Base-by-base conservation (phyloP, 2,113 vertebrate species). In the Xiphophorus couchianus region DNA sequence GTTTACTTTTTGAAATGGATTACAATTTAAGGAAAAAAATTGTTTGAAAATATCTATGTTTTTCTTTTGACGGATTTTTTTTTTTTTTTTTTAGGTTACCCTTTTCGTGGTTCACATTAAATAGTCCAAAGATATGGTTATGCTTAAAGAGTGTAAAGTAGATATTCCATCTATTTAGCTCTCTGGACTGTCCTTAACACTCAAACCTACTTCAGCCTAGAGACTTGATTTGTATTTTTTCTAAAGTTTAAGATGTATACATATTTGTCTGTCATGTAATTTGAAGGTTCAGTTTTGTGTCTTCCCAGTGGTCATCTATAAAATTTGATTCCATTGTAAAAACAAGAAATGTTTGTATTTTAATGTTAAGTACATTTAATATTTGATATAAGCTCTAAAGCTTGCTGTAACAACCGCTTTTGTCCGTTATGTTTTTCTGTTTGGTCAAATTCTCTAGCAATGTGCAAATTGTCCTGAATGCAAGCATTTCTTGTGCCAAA, bases 91-190 rank as follows among this genome's bases (percentile, higher is more conserved):
- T 86, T 83, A 74, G 61, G 81, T 82, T 66, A 37, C 71, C 67
- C 69, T 28, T 35, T 0, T 84, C 81, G 74, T 28, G 33, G 28
- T 83, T 74, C 1, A 66, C 27, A 62, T 70, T 77, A 33, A 75
- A 39, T 76, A 78, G 76, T 76, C 88, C 84, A 88, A 93, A 85
- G 83, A 88, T 70, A 85, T 54, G 48, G 29, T 64, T 22, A 58
- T 82, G 72, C 54, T 78, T 81, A 79, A 78, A 80, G 80, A 76
- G 66, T 75, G 68, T 83, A 67, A 81, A 77, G 69, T 89, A 89
- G 81, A 88, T 69, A 25, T 39, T 76, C 58, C 66, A 67, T 80
- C 25, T 86, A 75, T 79, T 28, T 76, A 85, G 86, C 44, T 82
- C 61, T 82, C 76, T 87, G 86, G 85, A 79, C 61, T 31, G 74